Evolutionary conservation across 2,888 invertebrate species (phyloP).

Genomic region (Malachius bipustulatus): DNA sequence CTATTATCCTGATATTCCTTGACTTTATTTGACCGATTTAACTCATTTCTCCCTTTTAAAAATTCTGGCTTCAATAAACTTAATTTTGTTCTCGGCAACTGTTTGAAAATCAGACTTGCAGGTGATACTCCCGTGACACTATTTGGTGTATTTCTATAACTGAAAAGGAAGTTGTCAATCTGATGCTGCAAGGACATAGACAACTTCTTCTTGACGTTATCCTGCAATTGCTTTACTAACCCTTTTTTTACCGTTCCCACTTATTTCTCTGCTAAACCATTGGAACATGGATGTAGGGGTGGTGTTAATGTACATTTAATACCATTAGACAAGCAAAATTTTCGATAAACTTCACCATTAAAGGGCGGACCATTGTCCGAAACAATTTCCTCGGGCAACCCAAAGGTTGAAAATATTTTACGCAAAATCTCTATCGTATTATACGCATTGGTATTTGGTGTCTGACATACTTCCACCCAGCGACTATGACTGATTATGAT

Average conservation of each 20-base stretch:
- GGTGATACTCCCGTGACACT: slow-evolving; percentile 5
- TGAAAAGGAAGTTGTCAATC: slow-evolving; percentile 10
- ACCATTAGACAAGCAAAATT: slow-evolving; percentile 20
- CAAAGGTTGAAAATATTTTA: slow-evolving; percentile 19
- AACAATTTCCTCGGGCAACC: slow-evolving; percentile 17
- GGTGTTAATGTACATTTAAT: slow-evolving; percentile 19
- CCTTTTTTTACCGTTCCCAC: slow-evolving; percentile 20
- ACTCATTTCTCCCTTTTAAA: too few relatives aligned
- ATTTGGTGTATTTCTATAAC: slow-evolving; percentile 13
- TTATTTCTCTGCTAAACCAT: slow-evolving; percentile 18
- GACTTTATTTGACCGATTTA: too few relatives aligned
- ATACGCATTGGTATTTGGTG: slow-evolving; percentile 15
- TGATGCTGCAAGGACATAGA: too few relatives aligned
- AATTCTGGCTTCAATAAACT: slow-evolving; percentile 12
- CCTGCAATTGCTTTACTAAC: too few relatives aligned
- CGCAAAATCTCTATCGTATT: slow-evolving; percentile 16
- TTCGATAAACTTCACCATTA: slow-evolving; percentile 16
- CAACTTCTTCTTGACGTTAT: too few relatives aligned
- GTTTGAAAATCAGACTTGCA: slow-evolving; percentile 11
- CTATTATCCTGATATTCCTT: too few relatives aligned
- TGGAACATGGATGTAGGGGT: slow-evolving; percentile 19
- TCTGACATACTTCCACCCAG: too few relatives aligned
- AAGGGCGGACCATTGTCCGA: slow-evolving; percentile 21
- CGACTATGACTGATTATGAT: too few relatives aligned
- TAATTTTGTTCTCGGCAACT: slow-evolving; percentile 13